Base-by-base conservation (phyloP, 2,888 invertebrate species). In the Philopedon plagiatum region DNA sequence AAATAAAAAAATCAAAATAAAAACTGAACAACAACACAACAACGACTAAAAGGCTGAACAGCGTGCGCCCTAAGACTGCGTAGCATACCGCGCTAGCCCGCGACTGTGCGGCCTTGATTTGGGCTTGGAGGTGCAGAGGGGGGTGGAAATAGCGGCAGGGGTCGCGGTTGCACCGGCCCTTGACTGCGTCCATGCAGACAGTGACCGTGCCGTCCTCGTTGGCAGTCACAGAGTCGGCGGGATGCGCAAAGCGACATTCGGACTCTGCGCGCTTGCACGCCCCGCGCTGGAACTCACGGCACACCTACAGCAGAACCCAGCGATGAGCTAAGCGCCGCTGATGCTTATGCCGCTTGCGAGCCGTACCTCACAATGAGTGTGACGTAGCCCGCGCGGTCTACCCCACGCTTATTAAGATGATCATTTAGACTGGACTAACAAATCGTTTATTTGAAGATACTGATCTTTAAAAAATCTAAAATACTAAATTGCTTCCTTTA, bases 141-240 rank as follows among this genome's bases (percentile, higher is more conserved):
- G 97, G 97, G 93, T 98, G 97, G 94, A 97, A 97, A 95, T 97
- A 97, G 93, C 97, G 96, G 95, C 98, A 98, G 92, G 96, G 95
- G 91, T 97, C 96, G 92, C 97, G 96, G 92, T 94, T 93, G 93
- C 97, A 97, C 93, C 96, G 94, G 91, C 96, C 95, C 93, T 95
- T 95, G 91, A 97, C 94, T 92, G 95, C 97, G 93, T 98, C 97
- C 97, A 97, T 97, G 96, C 98, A 98, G 92, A 97, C 97, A 91
- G 97, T 97, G 92, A 97, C 97, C 90, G 95, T 94, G 93, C 97
- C 97, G 93, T 97, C 97, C 90, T 94, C 94, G 91, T 96, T 96
- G 90, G 96, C 93, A 89, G 93, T 93, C 89, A 97, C 96, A 90
- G 95, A 93, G 90, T 96, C 94, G 90, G 96, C 93, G 90, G 97